Base-by-base conservation (phyloP, 1,140 invertebrate species). In the Mycetomoellerius zeteki region DNA sequence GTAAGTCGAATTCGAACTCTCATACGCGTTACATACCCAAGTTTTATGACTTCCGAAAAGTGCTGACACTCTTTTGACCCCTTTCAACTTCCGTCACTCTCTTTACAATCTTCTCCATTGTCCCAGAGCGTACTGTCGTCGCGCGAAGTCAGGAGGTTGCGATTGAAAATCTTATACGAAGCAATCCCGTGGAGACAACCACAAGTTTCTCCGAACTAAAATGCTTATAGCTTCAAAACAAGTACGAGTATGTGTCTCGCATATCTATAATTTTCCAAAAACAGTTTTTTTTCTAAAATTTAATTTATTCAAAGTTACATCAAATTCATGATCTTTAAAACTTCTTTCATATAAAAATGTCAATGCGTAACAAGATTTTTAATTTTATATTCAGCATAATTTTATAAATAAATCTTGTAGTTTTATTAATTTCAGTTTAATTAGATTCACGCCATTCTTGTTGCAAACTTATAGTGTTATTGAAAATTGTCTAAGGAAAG, bases 1-100 rank as follows among this genome's bases (percentile, higher is more conserved):
- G 94, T 95, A 76, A 94, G 94, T 88, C 71, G 47, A 86, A 30
- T 76, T 43, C 27, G 8, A 24, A 82, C 78, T 82, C 67, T 3
- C 67, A 52, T 24, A 82, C 65, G 33, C 69, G 80, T 84, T 37
- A 73, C 30, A 73, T 30, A 62, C 3, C 54, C 69, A 75, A 84
- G 69, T 84, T 84, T 84, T 73, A 84, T 84, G 71, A 84, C 80
- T 84, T 84, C 80, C 80, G 80, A 84, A 84, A 84, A 84, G 77
- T 76, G 54, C 69, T 69, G 72, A 58, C 62, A 56, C 75, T 43
- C 75, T 43, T 86, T 58, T 69, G 52, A 54, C 37, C 50, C 14
- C 24, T 73, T 82, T 37, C 54, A 75, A 84, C 69, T 82, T 73
- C 33, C 54, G 64, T 82, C 50, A 71, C 33, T 82, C 80, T 72